Evolutionary conservation across 1,140 invertebrate species (phyloP), one percentile per base, ranked within the genome.

Genomic region (Camponotus vicinus): DNA sequence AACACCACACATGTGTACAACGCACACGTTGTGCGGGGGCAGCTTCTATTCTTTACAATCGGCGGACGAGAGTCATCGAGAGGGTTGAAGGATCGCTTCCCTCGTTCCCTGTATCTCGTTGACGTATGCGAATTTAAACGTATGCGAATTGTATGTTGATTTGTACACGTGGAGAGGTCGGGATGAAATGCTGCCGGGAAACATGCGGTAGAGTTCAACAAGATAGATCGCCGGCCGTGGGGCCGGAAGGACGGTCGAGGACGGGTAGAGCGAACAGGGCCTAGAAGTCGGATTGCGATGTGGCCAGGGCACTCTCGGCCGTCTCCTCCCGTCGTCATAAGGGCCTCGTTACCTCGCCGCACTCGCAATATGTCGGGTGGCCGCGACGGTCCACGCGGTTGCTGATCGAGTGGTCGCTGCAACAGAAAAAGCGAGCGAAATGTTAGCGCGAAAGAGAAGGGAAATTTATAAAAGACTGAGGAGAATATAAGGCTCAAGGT

Each of bases 271-370:
- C 55, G 82, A 77, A 55, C 49, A 42, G 71, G 82, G 70, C 89
- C 92, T 94, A 95, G 59, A 94, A 92, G 84, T 95, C 94, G 87
- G 94, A 95, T 85, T 94, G 93, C 86, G 95, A 95, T 91, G 94
- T 96, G 92, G 95, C 95, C 94, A 96, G 94, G 90, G 96, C 96
- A 94, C 96, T 96, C 94, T 96, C 96, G 91, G 96, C 95, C 94
- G 96, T 96, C 93, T 96, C 96, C 92, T 96, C 96, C 93, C 96
- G 96, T 92, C 96, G 96, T 96, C 96, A 96, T 96, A 96, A 96
- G 75, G 96, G 96, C 92, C 96, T 93, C 70, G 95, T 95, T 90
- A 96, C 94, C 94, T 96, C 93, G 89, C 95, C 95, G 94, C 96
- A 95, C 93, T 96, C 94, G 94, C 96, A 94, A 88, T 93, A 91